Percentiles rank a stretch among this genome's conserved stretches.
These are phyloP conservation scores for Valencia hispanica DNA, from an alignment of 2,797 vertebrate genomes.

Conservation along the genomic window DNA sequence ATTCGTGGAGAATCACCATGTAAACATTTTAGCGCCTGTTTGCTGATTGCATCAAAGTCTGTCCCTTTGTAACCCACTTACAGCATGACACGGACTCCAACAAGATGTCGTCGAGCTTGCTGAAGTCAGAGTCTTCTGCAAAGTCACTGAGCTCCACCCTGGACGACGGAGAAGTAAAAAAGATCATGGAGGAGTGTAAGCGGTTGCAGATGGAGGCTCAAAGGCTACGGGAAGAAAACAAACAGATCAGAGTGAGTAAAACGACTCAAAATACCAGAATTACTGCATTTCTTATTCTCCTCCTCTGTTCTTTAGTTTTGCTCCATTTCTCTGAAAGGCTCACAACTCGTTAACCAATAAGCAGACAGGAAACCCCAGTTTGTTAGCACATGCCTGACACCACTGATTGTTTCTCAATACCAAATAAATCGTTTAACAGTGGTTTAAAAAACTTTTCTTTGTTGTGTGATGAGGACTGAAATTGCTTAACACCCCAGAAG, in stretches of 20 bases:
- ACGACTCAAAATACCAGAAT: not conserved
- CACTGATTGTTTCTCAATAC: not conserved
- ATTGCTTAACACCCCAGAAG: not conserved
- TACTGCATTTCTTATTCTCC: not conserved
- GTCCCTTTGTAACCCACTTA: conserved; percentile 57
- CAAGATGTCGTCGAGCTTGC: conserved; percentile 92
- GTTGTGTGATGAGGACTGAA: not conserved
- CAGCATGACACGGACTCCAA: conserved; percentile 96
- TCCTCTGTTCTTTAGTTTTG: not conserved
- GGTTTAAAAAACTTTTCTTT: not conserved
- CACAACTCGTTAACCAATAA: not conserved
- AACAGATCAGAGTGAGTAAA: conserved; percentile 91
- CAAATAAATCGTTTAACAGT: not conserved
- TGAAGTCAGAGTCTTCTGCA: conserved; percentile 91
- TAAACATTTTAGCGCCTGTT: conserved; percentile 30
- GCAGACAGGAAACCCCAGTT: not conserved
- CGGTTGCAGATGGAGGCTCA: conserved; percentile 96
- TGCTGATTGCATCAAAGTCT: conserved; percentile 23
- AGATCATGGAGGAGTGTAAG: conserved; percentile 97
- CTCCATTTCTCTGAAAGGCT: not conserved
- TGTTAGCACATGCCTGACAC: not conserved
- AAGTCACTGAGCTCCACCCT: conserved; percentile 92
- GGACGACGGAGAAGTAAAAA: conserved; percentile 94
- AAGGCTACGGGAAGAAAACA: conserved; percentile 97
- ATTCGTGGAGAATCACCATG: conserved; percentile 26